These are phyloP conservation scores for Crenichthys baileyi DNA, from an alignment of 2,797 vertebrate species.

Conservation along the genomic window DNA sequence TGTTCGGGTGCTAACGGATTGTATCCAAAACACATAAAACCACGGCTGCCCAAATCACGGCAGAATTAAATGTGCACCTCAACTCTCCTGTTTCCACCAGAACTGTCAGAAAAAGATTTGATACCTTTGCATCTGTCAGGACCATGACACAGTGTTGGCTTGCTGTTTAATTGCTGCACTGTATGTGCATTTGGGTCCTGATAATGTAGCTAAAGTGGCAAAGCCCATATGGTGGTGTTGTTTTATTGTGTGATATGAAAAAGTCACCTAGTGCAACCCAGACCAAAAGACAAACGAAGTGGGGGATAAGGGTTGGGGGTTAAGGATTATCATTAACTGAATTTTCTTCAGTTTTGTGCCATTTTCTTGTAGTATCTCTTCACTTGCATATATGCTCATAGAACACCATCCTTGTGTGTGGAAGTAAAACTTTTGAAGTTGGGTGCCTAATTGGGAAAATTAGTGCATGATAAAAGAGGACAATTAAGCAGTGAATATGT, in stretches of 20 bases:
- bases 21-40: no score
- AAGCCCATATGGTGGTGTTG: constrained; percentile 24
- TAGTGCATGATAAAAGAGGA: constrained; percentile 92
- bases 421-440: constrained; percentile 77
- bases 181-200: constrained; percentile 15
- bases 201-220: constrained; percentile 22
- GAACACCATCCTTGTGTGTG: constrained; percentile 58
- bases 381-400: constrained; percentile 2
- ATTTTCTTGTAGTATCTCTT: constrained; percentile 24
- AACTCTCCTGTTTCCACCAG: no score
- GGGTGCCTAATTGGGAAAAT: constrained; percentile 85
- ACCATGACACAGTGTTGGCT: constrained; percentile 37
- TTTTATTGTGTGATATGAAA: constrained; percentile 7
- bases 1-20: no score
- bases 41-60: no score
- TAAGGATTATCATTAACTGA: neutral
- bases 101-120: constrained; percentile 43
- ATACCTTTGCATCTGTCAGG: constrained; percentile 56
- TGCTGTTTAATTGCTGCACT: constrained; percentile 17
- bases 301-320: no score
- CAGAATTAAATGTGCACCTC: no score
- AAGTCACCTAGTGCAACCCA: neutral
- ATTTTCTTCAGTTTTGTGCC: constrained; percentile 18
- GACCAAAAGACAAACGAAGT: constrained; percentile 5
- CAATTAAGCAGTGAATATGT: constrained; percentile 87